Evolutionary conservation across 2,797 vertebrate species (phyloP), one percentile per base, ranked within the genome.

Genomic region (Choloepus didactylus): DNA sequence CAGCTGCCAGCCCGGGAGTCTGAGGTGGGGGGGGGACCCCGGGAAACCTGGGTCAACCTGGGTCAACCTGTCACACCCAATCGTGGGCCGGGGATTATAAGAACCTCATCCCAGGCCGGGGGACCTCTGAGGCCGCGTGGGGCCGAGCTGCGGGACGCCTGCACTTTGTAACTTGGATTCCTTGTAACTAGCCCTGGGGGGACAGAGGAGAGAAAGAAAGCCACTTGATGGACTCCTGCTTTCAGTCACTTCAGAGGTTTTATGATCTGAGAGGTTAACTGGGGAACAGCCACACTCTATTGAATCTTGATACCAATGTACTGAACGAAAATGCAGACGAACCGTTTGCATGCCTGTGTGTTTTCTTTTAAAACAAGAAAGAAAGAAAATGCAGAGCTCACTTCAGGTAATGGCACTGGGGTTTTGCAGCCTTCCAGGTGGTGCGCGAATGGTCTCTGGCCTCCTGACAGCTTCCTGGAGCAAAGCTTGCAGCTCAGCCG

Each of bases 251-350:
- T 18, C 76, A 5, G 75, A 83, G 38, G 60, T 97, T 98, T 98
- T 98, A 98, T 96, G 75, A 23, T 80, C 6, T 1, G 92, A 96
- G 97, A 96, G 94, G 96, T 97, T 96, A 96, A 97, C 77, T 0
- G 1, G 80, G 83, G 90, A 97, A 56, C 95, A 96, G 59, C 27
- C 38, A 3, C 82, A 79, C 87, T 87, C 41, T 10, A 73, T 86
- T 95, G 93, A 90, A 97, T 96, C 91, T 91, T 31, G 81, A 70
- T 79, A 27, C 31, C 38, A 83, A 60, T 44, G 44, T 19, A 23
- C 64, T 67, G 89, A 83, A 64, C 2, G 82, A 96, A 97, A 97
- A 96, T 11, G 35, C 88, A 96, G 95, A 94, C 80, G 77, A 81
- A 62, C 6, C 2, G 19, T 83, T 85, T 49, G 41, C 41, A 44